Base-by-base conservation (phyloP, 1,140 invertebrate species). In the Apis dorsata region DNA sequence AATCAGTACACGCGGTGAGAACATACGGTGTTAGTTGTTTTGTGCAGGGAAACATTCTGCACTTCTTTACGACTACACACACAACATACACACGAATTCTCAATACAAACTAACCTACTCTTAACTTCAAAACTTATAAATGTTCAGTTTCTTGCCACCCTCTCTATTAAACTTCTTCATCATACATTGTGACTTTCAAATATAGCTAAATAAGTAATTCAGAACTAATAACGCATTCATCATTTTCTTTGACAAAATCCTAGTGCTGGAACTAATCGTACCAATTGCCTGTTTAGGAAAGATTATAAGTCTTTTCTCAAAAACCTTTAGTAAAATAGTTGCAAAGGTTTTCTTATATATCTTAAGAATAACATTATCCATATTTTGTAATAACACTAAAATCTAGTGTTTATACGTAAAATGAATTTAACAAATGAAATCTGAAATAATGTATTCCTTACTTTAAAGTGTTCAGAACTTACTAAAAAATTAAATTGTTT, bases 71-170 rank as follows among this genome's bases (percentile, higher is more conserved):
- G 92, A 92, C 92, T 94, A 94, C 92, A 93, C 92, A 94, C 92
- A 93, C 93, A 93, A 93, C 92, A 92, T 93, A 93, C 93, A 93
- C 93, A 93, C 92, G 89, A 91, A 92, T 90, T 92, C 89, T 90
- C 87, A 84, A 89, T 93, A 92, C 86, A 92, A 93, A 93, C 92
- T 93, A 93, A 88, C 84, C 90, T 92, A 93, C 85, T 85, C 85
- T 91, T 91, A 92, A 92, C 79, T 91, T 90, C 81, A 89, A 90
- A 91, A 92, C 86, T 92, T 91, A 92, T 90, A 91, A 91, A 92
- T 91, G 86, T 90, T 79, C 80, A 79, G 77, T 59, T 65, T 73
- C 44, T 69, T 68, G 66, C 69, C 60, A 65, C 65, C 59, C 3
- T 71, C 62, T 83, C 65, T 73, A 74, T 84, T 79, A 79, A 69